Conservation (phyloP, 2,113 vertebrate species). For the Eurystomus gularis region DNA sequence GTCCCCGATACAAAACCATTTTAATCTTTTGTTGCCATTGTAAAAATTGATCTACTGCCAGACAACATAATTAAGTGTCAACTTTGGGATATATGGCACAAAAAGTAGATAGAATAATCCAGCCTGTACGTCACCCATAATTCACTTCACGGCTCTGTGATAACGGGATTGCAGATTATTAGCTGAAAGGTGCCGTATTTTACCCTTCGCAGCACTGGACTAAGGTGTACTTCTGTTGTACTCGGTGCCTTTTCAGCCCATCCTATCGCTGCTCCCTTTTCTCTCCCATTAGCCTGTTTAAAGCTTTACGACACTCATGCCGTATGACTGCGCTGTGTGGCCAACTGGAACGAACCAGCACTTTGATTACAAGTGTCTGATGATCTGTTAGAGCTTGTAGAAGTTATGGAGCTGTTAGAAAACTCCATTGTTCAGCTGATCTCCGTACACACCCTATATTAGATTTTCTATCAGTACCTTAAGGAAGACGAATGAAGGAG, state of each 20-base stretch:
- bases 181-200: conserved; percentile 47
- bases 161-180: conserved; percentile 74
- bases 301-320: neutral
- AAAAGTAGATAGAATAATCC: conserved; percentile 62
- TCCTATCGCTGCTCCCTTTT: neutral
- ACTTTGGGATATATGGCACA: conserved; percentile 56
- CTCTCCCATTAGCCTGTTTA: neutral
- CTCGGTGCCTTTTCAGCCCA: accelerated
- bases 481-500: neutral
- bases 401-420: conserved; percentile 27
- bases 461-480: neutral
- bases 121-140: conserved; percentile 64
- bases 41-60: conserved; percentile 79
- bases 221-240: neutral
- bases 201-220: conserved; percentile 16
- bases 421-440: too few species aligned
- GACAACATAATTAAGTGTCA: conserved; percentile 80
- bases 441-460: too few species aligned
- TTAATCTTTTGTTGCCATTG: conserved; percentile 77
- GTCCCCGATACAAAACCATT: conserved; percentile 69
- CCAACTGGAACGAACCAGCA: conserved; percentile 50
- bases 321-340: neutral
- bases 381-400: conserved; percentile 1
- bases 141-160: conserved; percentile 62
- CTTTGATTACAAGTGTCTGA: neutral